Base-by-base conservation (phyloP, 2,113 vertebrate genomes). In the Gasterosteus aculeatus region DNA sequence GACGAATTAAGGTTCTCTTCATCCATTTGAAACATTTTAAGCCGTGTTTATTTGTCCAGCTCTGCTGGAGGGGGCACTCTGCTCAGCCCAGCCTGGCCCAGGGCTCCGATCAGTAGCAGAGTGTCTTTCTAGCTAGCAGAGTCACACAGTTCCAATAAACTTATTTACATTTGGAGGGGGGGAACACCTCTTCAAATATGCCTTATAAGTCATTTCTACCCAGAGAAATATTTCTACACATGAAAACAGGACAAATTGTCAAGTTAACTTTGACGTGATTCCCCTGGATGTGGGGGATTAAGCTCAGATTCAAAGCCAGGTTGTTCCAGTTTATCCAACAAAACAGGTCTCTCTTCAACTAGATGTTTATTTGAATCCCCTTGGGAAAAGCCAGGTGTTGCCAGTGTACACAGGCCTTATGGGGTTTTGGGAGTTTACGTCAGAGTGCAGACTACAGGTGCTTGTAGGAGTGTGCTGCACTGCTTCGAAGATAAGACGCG, bases 221-320 rank as follows among this genome's bases (percentile, higher is more conserved):
- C 88, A 90, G 87, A 79, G 59, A 89, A 89, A 91, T 88, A 88
- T 88, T 89, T 85, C 87, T 82, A 84, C 84, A 73, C 86, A 85
- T 86, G 88, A 90, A 91, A 92, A 91, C 88, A 91, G 90, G 83
- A 90, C 84, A 91, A 91, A 92, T 91, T 90, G 88, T 90, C 88
- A 91, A 87, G 80, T 83, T 78, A 74, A 80, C 80, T 91, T 92
- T 88, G 87, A 91, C 89, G 80, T 81, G 88, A 88, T 89, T 92
- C 85, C 84, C 81, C 89, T 93, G 88, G 90, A 90, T 87, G 90
- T 85, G 90, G 89, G 88, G 86, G 90, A 92, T 90, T 89, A 85
- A 6, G 65, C 89, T 87, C 75, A 66, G 81, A 89, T 87, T 88
- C 84, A 88, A 89, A 90, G 87, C 87, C 75, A 82, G 82, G 85